Percentiles rank a stretch among this genome's conserved stretches.
Evolutionary conservation across 2,888 invertebrate genomes (phyloP).

Genomic region (Torymus aiolomorphi): DNA sequence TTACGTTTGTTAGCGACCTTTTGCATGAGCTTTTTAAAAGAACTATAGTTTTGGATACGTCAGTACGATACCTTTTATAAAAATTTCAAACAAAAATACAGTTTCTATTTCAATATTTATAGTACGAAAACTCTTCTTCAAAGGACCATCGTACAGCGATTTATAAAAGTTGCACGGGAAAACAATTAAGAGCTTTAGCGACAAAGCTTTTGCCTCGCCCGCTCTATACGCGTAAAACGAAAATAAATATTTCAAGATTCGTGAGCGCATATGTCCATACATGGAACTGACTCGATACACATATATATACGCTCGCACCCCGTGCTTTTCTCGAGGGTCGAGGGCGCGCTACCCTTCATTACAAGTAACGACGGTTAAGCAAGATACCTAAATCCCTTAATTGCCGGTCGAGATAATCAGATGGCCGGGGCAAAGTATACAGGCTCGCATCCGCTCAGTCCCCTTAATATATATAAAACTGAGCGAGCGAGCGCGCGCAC

Average conservation of each 20-base stretch:
- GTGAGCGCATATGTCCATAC: background rate
- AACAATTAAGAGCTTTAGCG: conserved; percentile 4
- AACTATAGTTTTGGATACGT: no score
- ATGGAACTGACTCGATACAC: background rate
- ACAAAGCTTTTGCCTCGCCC: background rate
- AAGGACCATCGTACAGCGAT: background rate
- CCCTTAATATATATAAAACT: background rate
- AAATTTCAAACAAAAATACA: no score
- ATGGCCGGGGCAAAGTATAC: conserved; percentile 29
- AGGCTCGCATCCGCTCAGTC: background rate
- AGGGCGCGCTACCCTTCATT: conserved; percentile 17
- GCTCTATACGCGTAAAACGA: background rate
- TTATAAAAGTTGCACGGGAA: background rate
- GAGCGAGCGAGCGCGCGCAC: background rate
- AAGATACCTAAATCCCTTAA: conserved; percentile 50
- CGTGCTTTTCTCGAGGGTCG: background rate
- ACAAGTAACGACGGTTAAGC: background rate
- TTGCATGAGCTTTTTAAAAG: no score
- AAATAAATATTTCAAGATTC: conserved; percentile 37
- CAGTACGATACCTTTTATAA: no score
- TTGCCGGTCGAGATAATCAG: conserved; percentile 47
- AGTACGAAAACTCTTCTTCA: no score
- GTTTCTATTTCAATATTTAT: no score
- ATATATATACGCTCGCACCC: background rate
- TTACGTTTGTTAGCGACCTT: no score